A percentile compares a stretch with the other conserved stretches of the same genome.
Evolutionary conservation across 2,113 vertebrate genomes (phyloP).

Genomic region (Delphinus delphis): DNA sequence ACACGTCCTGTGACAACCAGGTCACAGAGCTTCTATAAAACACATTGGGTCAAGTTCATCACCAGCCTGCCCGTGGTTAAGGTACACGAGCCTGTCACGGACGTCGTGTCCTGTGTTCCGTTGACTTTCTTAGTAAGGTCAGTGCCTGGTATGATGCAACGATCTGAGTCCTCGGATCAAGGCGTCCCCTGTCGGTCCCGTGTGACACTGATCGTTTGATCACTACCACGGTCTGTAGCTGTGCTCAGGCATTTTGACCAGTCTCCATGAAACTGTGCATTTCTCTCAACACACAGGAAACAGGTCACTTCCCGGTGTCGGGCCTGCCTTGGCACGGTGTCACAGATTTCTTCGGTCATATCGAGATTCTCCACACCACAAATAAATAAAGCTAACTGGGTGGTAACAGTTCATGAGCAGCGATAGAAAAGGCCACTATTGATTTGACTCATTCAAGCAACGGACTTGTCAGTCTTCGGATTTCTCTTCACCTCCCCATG

Average conservation of each 20-base stretch:
- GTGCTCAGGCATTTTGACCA: background rate
- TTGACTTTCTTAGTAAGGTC: background rate
- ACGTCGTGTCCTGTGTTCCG: fast-evolving
- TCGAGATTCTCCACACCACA: background rate
- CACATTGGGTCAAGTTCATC: background rate
- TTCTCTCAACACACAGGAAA: background rate
- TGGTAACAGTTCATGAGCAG: constrained; percentile 16
- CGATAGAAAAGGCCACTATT: constrained; percentile 27
- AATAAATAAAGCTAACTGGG: constrained; percentile 68
- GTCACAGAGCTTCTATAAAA: background rate
- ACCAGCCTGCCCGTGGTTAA: too few relatives aligned
- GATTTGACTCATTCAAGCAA: background rate
- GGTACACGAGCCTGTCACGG: fast-evolving
- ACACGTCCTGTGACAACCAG: background rate
- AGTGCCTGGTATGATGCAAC: background rate
- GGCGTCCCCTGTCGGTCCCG: background rate
- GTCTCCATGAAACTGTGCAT: fast-evolving
- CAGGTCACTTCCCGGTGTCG: background rate
- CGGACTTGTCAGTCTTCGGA: background rate
- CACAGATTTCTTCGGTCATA: constrained; percentile 25
- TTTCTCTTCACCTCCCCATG: background rate
- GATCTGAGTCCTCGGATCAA: background rate
- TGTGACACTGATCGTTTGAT: background rate
- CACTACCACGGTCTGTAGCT: background rate
- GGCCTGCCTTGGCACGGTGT: background rate